phyloP scores from a whole-genome alignment of 2,888 invertebrate genomes.

The Ormyrus nitidulus region DNA sequence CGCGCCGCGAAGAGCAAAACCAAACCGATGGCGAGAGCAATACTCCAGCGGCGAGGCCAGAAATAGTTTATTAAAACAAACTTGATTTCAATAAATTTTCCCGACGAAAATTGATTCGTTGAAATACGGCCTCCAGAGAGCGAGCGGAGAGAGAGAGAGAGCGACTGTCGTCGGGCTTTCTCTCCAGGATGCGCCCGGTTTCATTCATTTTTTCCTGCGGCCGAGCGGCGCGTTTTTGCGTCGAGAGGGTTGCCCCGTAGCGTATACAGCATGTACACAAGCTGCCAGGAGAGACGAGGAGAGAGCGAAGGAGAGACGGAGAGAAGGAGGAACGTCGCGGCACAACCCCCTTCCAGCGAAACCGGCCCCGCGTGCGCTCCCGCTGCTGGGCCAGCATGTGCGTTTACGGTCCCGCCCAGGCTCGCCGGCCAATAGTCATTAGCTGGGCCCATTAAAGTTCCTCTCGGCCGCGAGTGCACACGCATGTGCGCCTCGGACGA shows the following conservation, averaged over 20 bases:
- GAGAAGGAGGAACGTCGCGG: slow-evolving; percentile 12
- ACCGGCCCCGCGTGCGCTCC: slow-evolving; percentile 48
- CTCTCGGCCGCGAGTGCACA: slow-evolving; percentile 65
- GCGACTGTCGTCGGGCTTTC: background rate
- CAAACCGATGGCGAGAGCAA: too few relatives aligned
- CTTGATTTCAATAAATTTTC: slow-evolving; percentile 33
- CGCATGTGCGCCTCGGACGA: slow-evolving; percentile 58
- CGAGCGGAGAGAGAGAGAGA: too few relatives aligned
- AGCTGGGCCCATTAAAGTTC: slow-evolving; percentile 75
- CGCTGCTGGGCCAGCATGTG: slow-evolving; percentile 56
- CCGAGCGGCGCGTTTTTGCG: background rate
- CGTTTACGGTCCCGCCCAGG: slow-evolving; percentile 74
- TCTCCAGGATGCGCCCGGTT: background rate
- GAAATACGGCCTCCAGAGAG: background rate
- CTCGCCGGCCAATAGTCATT: slow-evolving; percentile 75
- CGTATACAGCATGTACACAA: background rate
- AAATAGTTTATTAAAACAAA: slow-evolving; percentile 17
- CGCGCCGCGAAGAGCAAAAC: too few relatives aligned
- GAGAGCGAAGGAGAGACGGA: slow-evolving; percentile 9
- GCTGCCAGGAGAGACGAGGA: background rate
- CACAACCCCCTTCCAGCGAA: slow-evolving; percentile 52
- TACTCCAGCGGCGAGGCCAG: too few relatives aligned
- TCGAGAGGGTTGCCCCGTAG: slow-evolving; percentile 7
- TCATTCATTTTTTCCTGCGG: slow-evolving; percentile 24
- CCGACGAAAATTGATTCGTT: slow-evolving; percentile 14